phyloP scores from a whole-genome alignment of 2,797 vertebrate genomes.

The Craterocephalus amniculus region DNA sequence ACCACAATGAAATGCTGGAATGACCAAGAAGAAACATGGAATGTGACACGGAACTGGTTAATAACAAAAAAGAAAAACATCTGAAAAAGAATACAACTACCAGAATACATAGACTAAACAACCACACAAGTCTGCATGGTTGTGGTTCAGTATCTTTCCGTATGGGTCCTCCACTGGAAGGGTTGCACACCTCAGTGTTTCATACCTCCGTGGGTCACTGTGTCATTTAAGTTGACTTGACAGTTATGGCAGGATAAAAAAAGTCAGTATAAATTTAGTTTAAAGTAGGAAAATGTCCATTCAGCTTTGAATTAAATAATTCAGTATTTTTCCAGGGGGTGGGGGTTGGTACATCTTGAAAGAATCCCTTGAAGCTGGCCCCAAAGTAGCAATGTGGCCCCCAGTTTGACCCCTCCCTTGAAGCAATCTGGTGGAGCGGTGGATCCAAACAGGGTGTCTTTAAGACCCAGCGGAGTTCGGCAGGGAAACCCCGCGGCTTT shows the following conservation, averaged over 20 bases:
- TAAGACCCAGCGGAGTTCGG: conserved; percentile 84
- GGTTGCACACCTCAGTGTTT: not conserved
- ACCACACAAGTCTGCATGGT: not conserved
- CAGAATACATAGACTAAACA: not conserved
- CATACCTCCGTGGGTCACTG: not conserved
- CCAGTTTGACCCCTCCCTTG: conserved; percentile 18
- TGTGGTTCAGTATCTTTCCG: not conserved
- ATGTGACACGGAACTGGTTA: not conserved
- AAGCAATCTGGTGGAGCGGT: conserved; percentile 7
- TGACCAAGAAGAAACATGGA: not conserved
- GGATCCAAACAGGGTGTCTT: conserved; percentile 59
- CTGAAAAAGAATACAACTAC: not conserved
- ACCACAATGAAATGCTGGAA: not conserved
- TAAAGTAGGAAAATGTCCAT: not conserved
- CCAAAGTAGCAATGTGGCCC: conserved; percentile 7
- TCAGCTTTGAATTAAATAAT: conserved; percentile 4
- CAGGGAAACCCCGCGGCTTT: conserved; percentile 79
- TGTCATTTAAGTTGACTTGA: conserved; percentile 7
- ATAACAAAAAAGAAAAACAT: not conserved
- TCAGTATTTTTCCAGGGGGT: not conserved
- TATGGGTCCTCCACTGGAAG: not conserved
- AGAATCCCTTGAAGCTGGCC: conserved; percentile 4
- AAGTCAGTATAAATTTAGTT: not conserved
- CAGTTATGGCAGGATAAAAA: not conserved
- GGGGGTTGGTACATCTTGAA: not conserved